Evolutionary conservation across 2,888 invertebrate genomes (phyloP), one percentile per base, ranked within the genome.

Genomic region (Saturnia japonica): DNA sequence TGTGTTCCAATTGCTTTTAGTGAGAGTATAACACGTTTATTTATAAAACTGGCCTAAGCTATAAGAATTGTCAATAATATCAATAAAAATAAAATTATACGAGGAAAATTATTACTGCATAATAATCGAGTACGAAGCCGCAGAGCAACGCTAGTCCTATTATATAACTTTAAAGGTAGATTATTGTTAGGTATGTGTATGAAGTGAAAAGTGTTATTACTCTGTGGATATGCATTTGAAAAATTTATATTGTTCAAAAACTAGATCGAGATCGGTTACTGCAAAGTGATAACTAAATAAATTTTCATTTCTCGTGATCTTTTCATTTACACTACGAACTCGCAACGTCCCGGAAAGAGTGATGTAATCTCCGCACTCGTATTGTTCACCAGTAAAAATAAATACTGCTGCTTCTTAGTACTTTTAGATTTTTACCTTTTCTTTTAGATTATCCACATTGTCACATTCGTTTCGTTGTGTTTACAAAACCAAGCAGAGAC

Each of bases 261-360:
- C n/a, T 25, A 28, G 34, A 14, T 16, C 28, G 60, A 28, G 34
- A 14, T 16, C 28, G 60, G 60, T 62, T 62, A 25, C 60, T 64
- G 40, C 62, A 62, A 40, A 62, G 3, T 64, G 40, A 19, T 19
- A 14, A 64, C 64, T 19, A n/a, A 64, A 40, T 64, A 40, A 40
- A 40, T n/a, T n/a, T 64, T 64, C 40, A 64, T 64, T 64, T 64
- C 64, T 64, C 64, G 64, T 64, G 40, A 64, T 64, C 22, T 64
- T 64, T 64, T 64, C 19, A 64, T 64, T 64, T 40, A 64, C 64
- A 64, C 34, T 64, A 64, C 40, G n/a, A 40, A n/a, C 64, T 64
- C 40, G 40, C 64, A 64, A 64, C 64, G 40, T 64, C 40, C 64
- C 40, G 40, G 40, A n/a, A 40, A 64, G 40, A 64, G 64, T 64